Evolutionary conservation across 2,113 vertebrate genomes (phyloP).

Genomic region (Eclectus roratus): DNA sequence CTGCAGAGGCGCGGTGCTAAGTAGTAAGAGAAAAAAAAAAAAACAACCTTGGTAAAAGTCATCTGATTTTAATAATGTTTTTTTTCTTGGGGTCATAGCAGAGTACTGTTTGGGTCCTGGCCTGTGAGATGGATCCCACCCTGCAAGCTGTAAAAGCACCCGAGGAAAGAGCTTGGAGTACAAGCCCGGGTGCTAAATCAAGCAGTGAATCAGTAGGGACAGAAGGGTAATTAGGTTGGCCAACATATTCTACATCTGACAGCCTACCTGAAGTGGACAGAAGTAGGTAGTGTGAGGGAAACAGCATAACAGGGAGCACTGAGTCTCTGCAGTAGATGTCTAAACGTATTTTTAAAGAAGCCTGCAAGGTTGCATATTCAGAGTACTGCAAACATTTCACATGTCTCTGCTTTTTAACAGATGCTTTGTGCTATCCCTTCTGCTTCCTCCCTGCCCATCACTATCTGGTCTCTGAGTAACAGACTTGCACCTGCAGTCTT

Average conservation of each 20-base stretch:
- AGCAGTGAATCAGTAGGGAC: neutral
- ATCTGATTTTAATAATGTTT: neutral
- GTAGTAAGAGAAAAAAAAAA: neutral
- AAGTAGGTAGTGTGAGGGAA: neutral
- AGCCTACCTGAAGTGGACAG: neutral
- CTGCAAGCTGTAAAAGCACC: neutral
- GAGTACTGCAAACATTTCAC: neutral
- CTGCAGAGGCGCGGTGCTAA: neutral
- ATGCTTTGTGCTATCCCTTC: neutral
- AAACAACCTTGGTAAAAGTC: neutral
- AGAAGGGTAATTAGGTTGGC: neutral
- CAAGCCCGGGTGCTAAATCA: neutral
- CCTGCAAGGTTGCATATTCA: neutral
- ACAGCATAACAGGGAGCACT: neutral
- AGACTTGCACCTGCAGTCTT: conserved; percentile 14
- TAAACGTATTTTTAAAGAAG: neutral
- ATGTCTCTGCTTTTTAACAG: neutral
- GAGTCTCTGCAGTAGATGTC: neutral
- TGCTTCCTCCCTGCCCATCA: neutral
- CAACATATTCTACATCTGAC: neutral
- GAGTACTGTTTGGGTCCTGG: neutral
- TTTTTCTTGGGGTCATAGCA: neutral
- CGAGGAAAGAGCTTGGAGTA: neutral
- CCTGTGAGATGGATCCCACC: neutral
- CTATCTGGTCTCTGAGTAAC: neutral